Percentiles rank a stretch among this genome's conserved stretches.
Evolutionary conservation across 2,113 vertebrate genomes (phyloP).

Genomic region (Aptenodytes forsteri): DNA sequence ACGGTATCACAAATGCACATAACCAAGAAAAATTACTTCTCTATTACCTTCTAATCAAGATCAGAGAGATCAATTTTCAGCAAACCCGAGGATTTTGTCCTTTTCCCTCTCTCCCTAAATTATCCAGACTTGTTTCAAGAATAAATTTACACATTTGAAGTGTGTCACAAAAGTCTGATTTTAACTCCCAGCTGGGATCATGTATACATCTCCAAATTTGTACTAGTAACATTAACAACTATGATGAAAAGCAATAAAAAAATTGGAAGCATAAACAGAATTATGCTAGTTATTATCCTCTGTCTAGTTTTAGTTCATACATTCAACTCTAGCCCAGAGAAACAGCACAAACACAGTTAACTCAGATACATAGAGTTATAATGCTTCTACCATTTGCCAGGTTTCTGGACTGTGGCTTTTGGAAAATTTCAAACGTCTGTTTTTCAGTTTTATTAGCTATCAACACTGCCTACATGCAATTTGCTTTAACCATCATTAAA

Average conservation of each 20-base stretch:
- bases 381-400: neutral
- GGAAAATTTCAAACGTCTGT: neutral
- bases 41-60: neutral
- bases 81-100: neutral
- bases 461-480: neutral
- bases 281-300: neutral
- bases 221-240: neutral
- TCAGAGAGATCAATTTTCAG: neutral
- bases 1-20: neutral
- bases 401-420: neutral
- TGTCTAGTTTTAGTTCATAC: too few species aligned
- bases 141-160: neutral
- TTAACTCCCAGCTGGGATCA: neutral
- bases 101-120: neutral
- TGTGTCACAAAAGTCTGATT: neutral
- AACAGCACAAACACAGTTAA: neutral
- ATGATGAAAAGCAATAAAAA: neutral
- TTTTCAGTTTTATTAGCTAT: neutral
- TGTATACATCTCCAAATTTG: neutral
- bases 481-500: neutral
- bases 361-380: neutral
- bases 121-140: neutral
- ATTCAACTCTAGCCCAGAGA: neutral
- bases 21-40: neutral
- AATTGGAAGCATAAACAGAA: neutral